phyloP scores from a whole-genome alignment of 2,113 vertebrate species.

The Nycticryphes semicollaris region DNA sequence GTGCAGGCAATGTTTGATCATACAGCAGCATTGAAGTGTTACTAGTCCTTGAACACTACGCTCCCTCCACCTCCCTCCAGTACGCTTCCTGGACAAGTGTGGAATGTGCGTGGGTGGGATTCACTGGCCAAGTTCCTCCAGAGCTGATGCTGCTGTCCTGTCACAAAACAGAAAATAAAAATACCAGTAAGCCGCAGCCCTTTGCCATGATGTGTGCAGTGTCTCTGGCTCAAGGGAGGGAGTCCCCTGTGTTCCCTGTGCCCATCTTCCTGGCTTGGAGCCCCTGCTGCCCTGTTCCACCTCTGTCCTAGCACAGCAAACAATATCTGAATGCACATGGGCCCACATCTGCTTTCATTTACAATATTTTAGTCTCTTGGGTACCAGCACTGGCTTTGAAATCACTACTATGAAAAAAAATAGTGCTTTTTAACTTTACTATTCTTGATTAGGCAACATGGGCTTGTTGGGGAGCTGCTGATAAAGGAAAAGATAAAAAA shows the following conservation, averaged over 20 bases:
- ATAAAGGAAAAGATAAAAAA: neutral
- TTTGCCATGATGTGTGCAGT: no score
- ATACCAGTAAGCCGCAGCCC: neutral
- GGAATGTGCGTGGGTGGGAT: neutral
- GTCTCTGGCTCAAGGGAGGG: neutral
- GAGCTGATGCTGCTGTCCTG: accelerated
- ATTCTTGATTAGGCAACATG: neutral
- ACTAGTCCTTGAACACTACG: neutral
- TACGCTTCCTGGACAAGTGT: neutral
- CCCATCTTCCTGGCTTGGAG: accelerated
- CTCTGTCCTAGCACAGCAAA: neutral
- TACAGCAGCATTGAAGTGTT: neutral
- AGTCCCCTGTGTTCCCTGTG: accelerated
- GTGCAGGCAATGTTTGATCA: neutral
- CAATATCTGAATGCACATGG: neutral
- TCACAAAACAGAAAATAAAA: neutral
- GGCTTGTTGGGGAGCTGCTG: neutral
- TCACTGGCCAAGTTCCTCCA: neutral
- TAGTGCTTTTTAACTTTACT: neutral
- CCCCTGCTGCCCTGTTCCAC: neutral
- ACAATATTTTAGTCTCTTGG: neutral
- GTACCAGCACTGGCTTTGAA: neutral
- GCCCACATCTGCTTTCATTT: neutral
- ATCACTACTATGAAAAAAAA: neutral
- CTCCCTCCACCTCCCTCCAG: neutral